Conservation (phyloP, 2,113 vertebrate species). For the Pygathrix nemaeus region DNA sequence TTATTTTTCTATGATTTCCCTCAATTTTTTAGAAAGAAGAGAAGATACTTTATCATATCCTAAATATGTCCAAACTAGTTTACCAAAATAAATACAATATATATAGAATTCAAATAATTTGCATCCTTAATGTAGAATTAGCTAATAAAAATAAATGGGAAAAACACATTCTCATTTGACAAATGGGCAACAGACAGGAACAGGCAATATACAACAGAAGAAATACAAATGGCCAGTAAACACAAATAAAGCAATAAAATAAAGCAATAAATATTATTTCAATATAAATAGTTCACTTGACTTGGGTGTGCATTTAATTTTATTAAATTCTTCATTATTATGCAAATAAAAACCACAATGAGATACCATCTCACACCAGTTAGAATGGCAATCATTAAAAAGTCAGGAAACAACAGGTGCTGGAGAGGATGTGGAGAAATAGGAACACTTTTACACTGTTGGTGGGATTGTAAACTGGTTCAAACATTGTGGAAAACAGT, state of each 20-base stretch:
- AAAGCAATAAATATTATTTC: background rate
- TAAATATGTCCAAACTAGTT: background rate
- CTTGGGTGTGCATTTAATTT: background rate
- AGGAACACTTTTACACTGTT: too few relatives aligned
- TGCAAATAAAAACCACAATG: too few relatives aligned
- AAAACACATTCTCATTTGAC: background rate
- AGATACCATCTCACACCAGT: too few relatives aligned
- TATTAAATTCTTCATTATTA: background rate
- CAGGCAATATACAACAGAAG: background rate
- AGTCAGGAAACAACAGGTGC: too few relatives aligned
- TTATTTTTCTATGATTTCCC: conserved; percentile 14
- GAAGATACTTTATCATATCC: background rate
- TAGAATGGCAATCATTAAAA: too few relatives aligned
- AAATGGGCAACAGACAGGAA: background rate
- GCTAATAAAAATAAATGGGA: conserved; percentile 16
- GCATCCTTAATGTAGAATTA: conserved; percentile 32
- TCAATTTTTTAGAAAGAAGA: conserved; percentile 4
- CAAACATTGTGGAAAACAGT: too few relatives aligned
- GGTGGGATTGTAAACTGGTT: too few relatives aligned
- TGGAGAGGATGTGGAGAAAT: too few relatives aligned
- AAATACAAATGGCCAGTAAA: background rate
- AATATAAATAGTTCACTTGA: conserved; percentile 35
- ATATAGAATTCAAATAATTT: background rate
- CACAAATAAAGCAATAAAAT: background rate
- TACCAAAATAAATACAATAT: background rate